Evolutionary conservation across 2,113 vertebrate species (phyloP).

Genomic region (Muntiacus reevesi): DNA sequence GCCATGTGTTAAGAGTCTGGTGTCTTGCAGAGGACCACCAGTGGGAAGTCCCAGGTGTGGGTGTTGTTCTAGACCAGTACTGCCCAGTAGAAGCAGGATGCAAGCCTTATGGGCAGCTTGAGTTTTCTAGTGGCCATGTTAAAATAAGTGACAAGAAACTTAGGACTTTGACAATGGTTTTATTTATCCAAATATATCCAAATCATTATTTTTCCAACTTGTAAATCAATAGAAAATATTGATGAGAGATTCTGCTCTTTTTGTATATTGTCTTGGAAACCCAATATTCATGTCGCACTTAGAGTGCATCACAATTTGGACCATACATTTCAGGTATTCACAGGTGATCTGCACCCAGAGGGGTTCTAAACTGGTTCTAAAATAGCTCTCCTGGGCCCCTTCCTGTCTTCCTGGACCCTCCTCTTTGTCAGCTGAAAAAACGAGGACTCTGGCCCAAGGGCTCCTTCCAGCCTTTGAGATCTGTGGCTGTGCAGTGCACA

Average conservation of each 20-base stretch:
- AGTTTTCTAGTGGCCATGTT: background rate
- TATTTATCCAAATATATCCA: background rate
- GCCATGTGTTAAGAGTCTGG: background rate
- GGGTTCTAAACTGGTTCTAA: background rate
- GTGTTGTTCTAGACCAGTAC: background rate
- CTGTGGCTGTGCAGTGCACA: background rate
- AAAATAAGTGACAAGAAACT: background rate
- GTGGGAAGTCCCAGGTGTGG: rapidly evolving
- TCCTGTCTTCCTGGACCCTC: background rate
- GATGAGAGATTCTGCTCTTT: background rate
- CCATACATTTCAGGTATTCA: background rate
- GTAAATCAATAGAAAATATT: background rate
- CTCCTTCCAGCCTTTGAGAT: background rate
- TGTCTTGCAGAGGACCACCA: background rate
- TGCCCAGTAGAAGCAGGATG: background rate
- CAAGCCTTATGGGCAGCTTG: background rate
- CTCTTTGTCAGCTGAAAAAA: background rate
- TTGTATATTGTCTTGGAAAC: background rate
- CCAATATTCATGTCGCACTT: background rate
- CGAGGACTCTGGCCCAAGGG: too few species aligned
- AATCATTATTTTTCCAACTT: background rate
- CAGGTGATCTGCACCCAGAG: background rate
- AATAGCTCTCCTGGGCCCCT: background rate
- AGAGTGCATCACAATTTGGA: background rate
- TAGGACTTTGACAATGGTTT: background rate